Evolutionary conservation across 2,797 vertebrate species (phyloP), one percentile per base, ranked within the genome.

Genomic region (Gadopsis bispinosus): DNA sequence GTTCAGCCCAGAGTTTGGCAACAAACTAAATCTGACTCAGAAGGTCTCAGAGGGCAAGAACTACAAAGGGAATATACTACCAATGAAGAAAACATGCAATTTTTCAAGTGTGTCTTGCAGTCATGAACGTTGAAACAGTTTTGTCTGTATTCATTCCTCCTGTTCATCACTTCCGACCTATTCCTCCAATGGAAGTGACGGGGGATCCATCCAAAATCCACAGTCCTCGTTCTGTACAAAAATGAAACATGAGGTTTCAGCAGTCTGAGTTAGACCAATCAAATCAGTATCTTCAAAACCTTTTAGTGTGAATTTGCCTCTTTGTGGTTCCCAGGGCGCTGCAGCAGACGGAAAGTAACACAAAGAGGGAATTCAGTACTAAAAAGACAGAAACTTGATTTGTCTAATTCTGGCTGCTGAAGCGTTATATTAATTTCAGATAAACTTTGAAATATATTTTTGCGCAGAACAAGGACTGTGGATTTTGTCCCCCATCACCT

Each of bases 1-100:
- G 77, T 79, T 80, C 73, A 91, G 48, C 83, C 75, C 75, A 74
- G 81, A 71, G 73, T 89, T 81, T 85, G 35, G 31, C 41, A 64
- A 85, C 74, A 77, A 81, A 80, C 55, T 73, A 66, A 83, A 86
- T 81, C 62, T 62, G 58, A 75, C 79, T 83, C 51, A n/a, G 17
- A 64, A 37, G 35, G 66, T 87, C 87, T 89, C 91, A 77, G 73
- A 71, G 74, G 88, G 35, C 13, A 63, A 72, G 7, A 19, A 51
- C 53, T 20, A 62, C 53, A 60, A 22, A 69, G 71, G 76, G 75
- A 78, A 74, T 75, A 64, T 2, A 47, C 35, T 0, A 16, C 7
- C 13, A 33, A 7, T 31, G 45, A 79, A 20, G 33, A 19, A 63
- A n/a, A 19, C 31, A 35, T 19, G 54, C 12, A 33, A 0, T 6